Evolutionary conservation across 2,888 invertebrate species (phyloP).

Genomic region (Helobdella robusta): DNA sequence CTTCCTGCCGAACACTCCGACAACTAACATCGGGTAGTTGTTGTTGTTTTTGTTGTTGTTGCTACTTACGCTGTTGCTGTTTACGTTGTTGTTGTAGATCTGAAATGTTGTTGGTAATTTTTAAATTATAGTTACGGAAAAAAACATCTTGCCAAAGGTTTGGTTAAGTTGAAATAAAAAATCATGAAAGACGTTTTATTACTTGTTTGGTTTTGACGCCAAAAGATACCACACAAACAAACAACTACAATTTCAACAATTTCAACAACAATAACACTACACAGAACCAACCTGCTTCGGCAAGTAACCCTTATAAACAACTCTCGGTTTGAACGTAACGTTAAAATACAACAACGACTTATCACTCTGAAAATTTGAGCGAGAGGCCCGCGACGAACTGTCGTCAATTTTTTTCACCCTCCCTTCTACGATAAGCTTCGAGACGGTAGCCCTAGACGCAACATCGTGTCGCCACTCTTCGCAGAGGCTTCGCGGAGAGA

Average conservation of each 20-base stretch:
- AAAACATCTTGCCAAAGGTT: too few species aligned
- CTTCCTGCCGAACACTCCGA: conserved; percentile 17
- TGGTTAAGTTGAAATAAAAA: too few species aligned
- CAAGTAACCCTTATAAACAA: conserved; percentile 20
- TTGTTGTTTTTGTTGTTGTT: not conserved
- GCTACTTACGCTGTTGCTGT: not conserved
- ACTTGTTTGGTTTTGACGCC: too few species aligned
- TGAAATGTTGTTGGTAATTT: not conserved
- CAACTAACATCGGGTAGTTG: conserved; percentile 4
- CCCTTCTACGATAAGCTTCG: conserved; percentile 24
- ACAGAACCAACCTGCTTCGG: not conserved
- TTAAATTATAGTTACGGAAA: too few species aligned
- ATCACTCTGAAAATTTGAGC: not conserved
- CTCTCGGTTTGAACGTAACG: conserved; percentile 24
- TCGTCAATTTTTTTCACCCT: conserved; percentile 13
- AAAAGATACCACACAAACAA: too few species aligned
- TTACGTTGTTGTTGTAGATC: not conserved
- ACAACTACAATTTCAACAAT: too few species aligned
- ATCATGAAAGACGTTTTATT: too few species aligned
- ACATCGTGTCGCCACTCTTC: conserved; percentile 19
- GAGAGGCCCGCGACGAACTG: not conserved
- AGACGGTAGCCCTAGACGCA: conserved; percentile 19
- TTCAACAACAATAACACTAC: too few species aligned
- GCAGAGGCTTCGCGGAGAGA: too few species aligned
- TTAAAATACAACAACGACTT: conserved; percentile 15